These are phyloP conservation scores for Notechis scutatus DNA, from an alignment of 2,113 vertebrate genomes.

Conservation along the genomic window DNA sequence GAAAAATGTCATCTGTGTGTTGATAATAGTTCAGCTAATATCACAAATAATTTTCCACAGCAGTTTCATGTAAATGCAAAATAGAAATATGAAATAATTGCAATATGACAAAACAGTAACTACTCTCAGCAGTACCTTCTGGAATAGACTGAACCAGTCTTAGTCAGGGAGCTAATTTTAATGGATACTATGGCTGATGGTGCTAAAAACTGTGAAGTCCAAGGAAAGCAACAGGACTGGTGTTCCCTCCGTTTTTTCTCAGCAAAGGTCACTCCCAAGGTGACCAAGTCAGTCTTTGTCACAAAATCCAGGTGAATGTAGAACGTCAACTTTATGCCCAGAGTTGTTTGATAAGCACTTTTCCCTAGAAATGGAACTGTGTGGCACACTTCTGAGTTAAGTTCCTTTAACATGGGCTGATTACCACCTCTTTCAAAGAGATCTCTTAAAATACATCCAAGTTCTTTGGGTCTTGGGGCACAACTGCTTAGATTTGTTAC, in stretches of 20 bases:
- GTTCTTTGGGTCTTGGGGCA: not conserved
- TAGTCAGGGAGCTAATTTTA: not conserved
- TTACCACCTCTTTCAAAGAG: not conserved
- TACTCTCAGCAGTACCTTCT: not conserved
- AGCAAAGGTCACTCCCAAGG: not conserved
- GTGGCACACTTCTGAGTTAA: not conserved
- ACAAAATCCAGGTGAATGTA: not conserved
- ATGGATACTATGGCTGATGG: not conserved
- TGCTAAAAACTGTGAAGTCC: not conserved
- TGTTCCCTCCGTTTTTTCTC: not conserved
- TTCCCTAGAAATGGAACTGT: not conserved
- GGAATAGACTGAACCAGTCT: not conserved
- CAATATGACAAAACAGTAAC: not conserved
- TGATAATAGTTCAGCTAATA: not conserved
- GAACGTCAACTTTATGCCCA: not conserved
- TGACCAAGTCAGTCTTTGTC: not conserved
- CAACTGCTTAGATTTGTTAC: not conserved
- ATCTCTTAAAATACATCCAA: not conserved
- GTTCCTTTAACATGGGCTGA: not conserved
- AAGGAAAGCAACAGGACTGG: not conserved
- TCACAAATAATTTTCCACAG: not conserved
- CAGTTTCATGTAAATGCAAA: not conserved
- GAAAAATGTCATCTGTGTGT: not conserved
- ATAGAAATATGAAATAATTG: not conserved
- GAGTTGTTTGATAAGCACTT: not conserved